These are phyloP conservation scores for Fistularia tabacaria DNA, from an alignment of 2,797 vertebrate genomes.

Conservation along the genomic window DNA sequence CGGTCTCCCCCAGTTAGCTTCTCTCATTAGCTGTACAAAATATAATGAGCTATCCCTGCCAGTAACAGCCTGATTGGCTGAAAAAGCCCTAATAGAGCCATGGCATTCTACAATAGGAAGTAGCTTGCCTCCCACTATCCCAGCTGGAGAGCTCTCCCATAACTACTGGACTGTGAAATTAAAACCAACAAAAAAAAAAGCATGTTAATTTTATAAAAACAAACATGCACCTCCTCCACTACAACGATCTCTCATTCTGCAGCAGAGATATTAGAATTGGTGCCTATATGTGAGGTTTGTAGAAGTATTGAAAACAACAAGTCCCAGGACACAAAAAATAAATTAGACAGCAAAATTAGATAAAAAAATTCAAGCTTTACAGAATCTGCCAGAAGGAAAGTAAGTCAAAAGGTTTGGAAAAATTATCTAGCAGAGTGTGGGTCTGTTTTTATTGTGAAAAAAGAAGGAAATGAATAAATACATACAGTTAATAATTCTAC, in stretches of 20 bases:
- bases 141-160: conserved; percentile 29
- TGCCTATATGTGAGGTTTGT: not conserved
- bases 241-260: conserved; percentile 29
- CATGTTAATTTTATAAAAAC: conserved; percentile 62
- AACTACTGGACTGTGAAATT: conserved; percentile 63
- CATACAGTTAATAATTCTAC: no score
- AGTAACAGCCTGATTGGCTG: not conserved
- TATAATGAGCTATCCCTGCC: conserved; percentile 9
- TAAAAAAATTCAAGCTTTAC: no score
- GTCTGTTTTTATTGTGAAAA: no score
- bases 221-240: conserved; percentile 14
- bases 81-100: conserved; percentile 1
- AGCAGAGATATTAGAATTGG: conserved; percentile 42
- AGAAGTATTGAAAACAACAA: no score
- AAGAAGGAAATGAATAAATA: not conserved
- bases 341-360: no score
- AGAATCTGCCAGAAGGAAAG: no score
- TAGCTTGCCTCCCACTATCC: conserved; percentile 13
- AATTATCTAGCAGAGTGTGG: no score
- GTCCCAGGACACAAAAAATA: no score
- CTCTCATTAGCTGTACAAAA: not conserved
- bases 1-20: not conserved
- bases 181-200: conserved; percentile 53
- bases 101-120: conserved; percentile 9
- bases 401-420: no score